Evolutionary conservation across 2,888 invertebrate species (phyloP).

Genomic region (Aproaerema taeniolella): DNA sequence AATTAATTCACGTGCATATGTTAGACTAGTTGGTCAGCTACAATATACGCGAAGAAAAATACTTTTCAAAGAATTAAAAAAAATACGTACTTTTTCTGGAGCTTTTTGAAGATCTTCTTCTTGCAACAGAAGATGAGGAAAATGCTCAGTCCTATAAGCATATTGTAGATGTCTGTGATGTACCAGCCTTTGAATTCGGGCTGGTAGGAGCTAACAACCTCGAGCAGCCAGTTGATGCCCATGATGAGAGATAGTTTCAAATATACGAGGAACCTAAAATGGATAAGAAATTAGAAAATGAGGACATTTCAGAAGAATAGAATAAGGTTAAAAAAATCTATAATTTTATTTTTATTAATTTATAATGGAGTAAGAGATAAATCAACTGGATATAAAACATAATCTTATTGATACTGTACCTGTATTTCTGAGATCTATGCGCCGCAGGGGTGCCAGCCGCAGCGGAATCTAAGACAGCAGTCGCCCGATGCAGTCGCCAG

Average conservation of each 20-base stretch:
- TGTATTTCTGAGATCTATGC: conserved; percentile 44
- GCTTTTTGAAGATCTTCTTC: conserved; percentile 41
- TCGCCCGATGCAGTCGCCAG: conserved; percentile 53
- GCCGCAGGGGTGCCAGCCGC: conserved; percentile 53
- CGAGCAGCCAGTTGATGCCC: conserved; percentile 63
- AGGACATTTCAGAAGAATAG: too few species aligned
- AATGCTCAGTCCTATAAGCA: conserved; percentile 51
- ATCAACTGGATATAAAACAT: too few species aligned
- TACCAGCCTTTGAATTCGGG: conserved; percentile 41
- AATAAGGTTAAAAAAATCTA: too few species aligned
- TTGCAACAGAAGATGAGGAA: conserved; percentile 64
- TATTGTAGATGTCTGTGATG: conserved; percentile 50
- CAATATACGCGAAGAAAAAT: too few species aligned
- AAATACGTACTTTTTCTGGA: conserved; percentile 38
- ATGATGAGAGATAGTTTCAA: conserved; percentile 60
- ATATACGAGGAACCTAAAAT: conserved; percentile 54
- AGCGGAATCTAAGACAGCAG: conserved; percentile 42
- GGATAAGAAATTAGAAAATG: conserved; percentile 25
- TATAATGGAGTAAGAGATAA: too few species aligned
- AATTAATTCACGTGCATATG: too few species aligned
- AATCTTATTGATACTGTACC: conserved; percentile 27
- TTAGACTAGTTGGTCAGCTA: too few species aligned
- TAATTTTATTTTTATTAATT: too few species aligned
- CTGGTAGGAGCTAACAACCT: conserved; percentile 43
- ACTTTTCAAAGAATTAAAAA: too few species aligned